phyloP scores from a whole-genome alignment of 2,113 vertebrate species.

The Muntiacus reevesi region DNA sequence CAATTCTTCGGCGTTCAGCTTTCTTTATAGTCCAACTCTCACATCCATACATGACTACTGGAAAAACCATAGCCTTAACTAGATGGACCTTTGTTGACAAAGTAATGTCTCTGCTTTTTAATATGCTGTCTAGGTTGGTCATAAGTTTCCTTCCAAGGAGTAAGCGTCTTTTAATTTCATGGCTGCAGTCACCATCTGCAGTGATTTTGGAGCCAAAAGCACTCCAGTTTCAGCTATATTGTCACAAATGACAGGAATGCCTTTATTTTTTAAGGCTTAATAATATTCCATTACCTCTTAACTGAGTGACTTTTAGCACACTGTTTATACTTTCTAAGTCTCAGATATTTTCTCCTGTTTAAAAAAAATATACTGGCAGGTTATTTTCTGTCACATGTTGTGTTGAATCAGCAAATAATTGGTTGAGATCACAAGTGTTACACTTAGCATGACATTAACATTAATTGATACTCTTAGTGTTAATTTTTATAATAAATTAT shows the following conservation, averaged over 20 bases:
- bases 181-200: background rate
- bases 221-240: background rate
- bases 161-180: background rate
- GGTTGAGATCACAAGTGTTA: background rate
- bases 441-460: background rate
- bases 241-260: background rate
- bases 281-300: background rate
- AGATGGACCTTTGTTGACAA: background rate
- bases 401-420: background rate
- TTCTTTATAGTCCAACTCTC: background rate
- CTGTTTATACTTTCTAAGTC: background rate
- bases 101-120: background rate
- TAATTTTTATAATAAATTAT: background rate
- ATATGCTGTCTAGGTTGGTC: background rate
- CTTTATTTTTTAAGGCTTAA: background rate
- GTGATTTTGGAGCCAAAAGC: background rate
- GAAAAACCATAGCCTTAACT: background rate
- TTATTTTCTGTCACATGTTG: background rate
- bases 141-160: background rate
- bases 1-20: fast-evolving
- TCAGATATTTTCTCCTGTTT: background rate
- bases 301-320: background rate
- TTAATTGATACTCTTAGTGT: background rate
- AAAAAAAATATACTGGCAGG: background rate
- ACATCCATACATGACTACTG: background rate